Conservation (phyloP, 2,113 vertebrate genomes). For the Pelobates fuscus region DNA sequence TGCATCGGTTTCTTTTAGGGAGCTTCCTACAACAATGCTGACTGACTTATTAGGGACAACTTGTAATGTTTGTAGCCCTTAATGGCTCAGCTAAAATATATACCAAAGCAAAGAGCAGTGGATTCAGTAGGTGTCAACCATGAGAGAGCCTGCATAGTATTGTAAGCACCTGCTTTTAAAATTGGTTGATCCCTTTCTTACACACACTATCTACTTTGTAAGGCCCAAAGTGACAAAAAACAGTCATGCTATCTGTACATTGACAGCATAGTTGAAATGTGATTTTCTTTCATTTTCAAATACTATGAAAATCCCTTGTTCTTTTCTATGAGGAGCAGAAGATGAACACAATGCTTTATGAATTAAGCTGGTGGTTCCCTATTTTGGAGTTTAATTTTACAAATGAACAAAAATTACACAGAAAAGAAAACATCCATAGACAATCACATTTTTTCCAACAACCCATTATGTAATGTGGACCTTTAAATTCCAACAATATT, state of each 20-base stretch:
- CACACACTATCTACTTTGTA: neutral
- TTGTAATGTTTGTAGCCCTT: too few species aligned
- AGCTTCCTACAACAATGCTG: too few species aligned
- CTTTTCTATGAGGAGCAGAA: neutral
- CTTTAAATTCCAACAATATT: neutral
- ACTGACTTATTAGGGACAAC: too few species aligned
- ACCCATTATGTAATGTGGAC: neutral
- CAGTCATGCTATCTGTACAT: neutral
- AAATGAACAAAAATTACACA: neutral
- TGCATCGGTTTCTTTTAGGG: too few species aligned
- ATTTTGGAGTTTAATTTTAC: neutral
- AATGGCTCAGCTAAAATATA: neutral
- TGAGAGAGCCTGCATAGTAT: neutral
- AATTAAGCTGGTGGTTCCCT: neutral
- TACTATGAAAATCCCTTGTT: too few species aligned
- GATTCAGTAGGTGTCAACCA: too few species aligned
- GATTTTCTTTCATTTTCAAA: neutral
- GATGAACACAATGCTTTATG: neutral
- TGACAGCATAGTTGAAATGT: neutral
- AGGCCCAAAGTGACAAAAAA: neutral
- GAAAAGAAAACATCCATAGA: conserved; percentile 15
- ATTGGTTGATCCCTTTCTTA: neutral
- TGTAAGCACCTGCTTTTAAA: neutral
- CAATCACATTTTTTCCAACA: conserved; percentile 20
- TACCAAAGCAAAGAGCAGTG: conserved; percentile 19